These are phyloP conservation scores for Penaeus monodon DNA, from an alignment of 2,888 invertebrate genomes.

Conservation along the genomic window DNA sequence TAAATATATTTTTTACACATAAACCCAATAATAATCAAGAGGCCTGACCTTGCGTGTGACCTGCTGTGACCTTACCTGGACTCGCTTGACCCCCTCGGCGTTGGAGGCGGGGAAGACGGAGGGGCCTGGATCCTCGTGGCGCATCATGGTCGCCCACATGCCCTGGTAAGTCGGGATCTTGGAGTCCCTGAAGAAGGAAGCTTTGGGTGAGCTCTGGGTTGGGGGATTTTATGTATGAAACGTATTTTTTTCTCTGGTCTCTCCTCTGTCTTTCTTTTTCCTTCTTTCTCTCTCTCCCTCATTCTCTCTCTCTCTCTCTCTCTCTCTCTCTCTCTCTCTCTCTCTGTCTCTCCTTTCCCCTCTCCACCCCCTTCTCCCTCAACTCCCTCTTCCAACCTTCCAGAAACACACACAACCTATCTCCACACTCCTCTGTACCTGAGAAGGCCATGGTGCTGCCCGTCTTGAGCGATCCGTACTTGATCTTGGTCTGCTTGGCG, in stretches of 20 bases:
- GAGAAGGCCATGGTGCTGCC: slow-evolving; percentile 62
- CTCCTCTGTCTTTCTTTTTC: too few relatives aligned
- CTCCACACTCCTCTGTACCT: slow-evolving; percentile 4
- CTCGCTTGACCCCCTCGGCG: slow-evolving; percentile 88
- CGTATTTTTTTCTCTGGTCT: too few relatives aligned
- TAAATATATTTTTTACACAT: background rate
- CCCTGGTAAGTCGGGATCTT: slow-evolving; percentile 92
- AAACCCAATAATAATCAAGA: background rate
- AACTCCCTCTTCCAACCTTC: background rate
- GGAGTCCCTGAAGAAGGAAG: slow-evolving; percentile 77
- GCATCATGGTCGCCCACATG: slow-evolving; percentile 93
- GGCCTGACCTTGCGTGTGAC: background rate
- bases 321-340: too few relatives aligned
- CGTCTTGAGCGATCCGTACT: slow-evolving; percentile 50
- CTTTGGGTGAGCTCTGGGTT: background rate
- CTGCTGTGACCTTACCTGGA: slow-evolving; percentile 72
- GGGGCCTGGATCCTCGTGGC: slow-evolving; percentile 81
- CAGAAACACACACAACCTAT: background rate
- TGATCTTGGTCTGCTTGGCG: slow-evolving; percentile 63
- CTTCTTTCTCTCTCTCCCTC: too few relatives aligned
- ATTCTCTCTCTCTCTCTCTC: too few relatives aligned
- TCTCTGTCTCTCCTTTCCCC: background rate
- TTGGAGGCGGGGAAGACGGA: slow-evolving; percentile 82
- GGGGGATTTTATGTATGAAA: background rate
- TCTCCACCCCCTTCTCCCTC: background rate